Conservation (phyloP, 2,113 vertebrate genomes). For the Petrocephalus zakoni region DNA sequence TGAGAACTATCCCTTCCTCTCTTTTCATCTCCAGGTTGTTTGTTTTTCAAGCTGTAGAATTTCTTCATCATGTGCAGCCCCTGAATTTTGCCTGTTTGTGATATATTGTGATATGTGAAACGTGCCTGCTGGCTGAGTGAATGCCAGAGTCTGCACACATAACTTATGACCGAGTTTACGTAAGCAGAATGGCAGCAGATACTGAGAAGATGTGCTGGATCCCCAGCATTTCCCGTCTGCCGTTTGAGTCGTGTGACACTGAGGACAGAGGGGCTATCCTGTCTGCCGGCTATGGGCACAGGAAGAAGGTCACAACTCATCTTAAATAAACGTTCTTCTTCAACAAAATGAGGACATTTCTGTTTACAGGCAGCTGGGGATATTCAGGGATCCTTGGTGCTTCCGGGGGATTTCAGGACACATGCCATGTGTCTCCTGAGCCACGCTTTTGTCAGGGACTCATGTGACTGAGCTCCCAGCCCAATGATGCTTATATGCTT, state of each 20-base stretch:
- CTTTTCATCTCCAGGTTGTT: background rate
- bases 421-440: background rate
- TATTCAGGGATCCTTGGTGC: background rate
- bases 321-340: slow-evolving; percentile 45
- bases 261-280: slow-evolving; percentile 32
- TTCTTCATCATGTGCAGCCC: background rate
- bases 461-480: background rate
- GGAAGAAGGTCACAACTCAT: slow-evolving; percentile 59
- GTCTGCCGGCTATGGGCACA: slow-evolving; percentile 68
- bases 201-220: background rate
- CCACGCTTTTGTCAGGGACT: background rate
- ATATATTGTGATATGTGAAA: background rate
- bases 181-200: background rate
- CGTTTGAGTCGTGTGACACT: background rate
- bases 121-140: background rate
- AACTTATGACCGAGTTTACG: background rate
- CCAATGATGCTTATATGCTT: background rate
- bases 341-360: slow-evolving; percentile 41
- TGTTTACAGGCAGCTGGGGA: background rate
- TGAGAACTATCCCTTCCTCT: slow-evolving; percentile 47
- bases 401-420: background rate
- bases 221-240: background rate
- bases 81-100: background rate
- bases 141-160: background rate
- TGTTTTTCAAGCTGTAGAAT: background rate